Base-by-base conservation (phyloP, 2,888 invertebrate genomes). In the Drepana falcataria region DNA sequence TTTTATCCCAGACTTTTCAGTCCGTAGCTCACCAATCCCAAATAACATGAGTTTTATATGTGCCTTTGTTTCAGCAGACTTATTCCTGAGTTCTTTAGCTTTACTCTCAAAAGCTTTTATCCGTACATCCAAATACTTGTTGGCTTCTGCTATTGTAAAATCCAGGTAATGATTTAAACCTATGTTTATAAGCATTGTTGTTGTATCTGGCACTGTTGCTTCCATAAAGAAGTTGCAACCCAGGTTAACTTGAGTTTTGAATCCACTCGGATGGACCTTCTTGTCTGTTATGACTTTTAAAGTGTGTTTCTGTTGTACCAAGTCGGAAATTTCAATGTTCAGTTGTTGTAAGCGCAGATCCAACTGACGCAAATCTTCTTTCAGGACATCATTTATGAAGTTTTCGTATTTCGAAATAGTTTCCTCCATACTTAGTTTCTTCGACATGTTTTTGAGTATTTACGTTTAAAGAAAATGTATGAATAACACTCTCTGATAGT, bases 181-280 rank as follows among this genome's bases (percentile, higher is more conserved):
- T 58, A 97, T 86, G 73, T 95, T 93, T 35, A 97, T 91, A 35
- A 95, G 85, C 53, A 97, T 93, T 48, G 83, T 92, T 0, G 94
- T 93, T 1, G 94, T 87, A 73, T 95, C 94, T 53, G 91, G 84
- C 53, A 96, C 93, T 54, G 93, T 87, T 0, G 96, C 96, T 78
- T 96, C 95, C 77, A 96, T 94, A 70, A 95, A 97, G 65, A 96
- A 95, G 77, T 95, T 95, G 66, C 95, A 95, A n/a, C 97, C 97
- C 40, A 97, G 84, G 75, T 97, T 95, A 35, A 97, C 92, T 71
- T 90, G 89, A 2, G 84, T 79, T 72, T 89, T 89, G 53, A 88
- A 87, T 2, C 90, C 87, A 34, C 76, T 55, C 3, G 92, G 89
- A 51, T 93, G 87, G 0, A 91, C 74, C 2, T 88, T 84, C 44